phyloP scores from a whole-genome alignment of 2,888 invertebrate species.

The Coelogynopora nodosa region DNA sequence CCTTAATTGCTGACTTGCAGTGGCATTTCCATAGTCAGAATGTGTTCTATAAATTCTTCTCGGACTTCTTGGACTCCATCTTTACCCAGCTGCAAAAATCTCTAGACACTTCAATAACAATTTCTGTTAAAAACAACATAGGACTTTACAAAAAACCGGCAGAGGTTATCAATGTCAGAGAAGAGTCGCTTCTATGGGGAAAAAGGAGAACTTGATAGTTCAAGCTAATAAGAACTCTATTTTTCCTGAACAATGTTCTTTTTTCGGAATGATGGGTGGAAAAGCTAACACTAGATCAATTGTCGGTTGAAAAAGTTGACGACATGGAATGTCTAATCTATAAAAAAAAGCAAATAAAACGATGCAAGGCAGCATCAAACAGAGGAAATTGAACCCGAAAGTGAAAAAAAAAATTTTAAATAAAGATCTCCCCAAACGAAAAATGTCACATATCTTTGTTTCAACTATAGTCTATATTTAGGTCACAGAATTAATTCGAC shows the following conservation, averaged over 20 bases:
- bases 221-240: neutral
- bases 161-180: neutral
- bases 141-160: neutral
- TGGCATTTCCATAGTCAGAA: neutral
- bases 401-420: too few relatives aligned
- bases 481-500: too few relatives aligned
- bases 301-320: constrained; percentile 12
- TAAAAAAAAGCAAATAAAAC: constrained; percentile 30
- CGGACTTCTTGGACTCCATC: neutral
- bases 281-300: constrained; percentile 8
- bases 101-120: neutral
- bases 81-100: neutral
- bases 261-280: neutral
- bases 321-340: neutral
- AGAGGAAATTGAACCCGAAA: too few relatives aligned
- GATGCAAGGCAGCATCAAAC: neutral
- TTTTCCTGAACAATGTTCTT: neutral
- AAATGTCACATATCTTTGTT: too few relatives aligned
- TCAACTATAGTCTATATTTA: too few relatives aligned
- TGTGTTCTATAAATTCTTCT: neutral
- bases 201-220: constrained; percentile 3
- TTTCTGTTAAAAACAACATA: constrained; percentile 17
- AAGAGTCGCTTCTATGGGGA: neutral
- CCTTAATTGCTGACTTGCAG: constrained; percentile 2
- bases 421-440: too few relatives aligned